phyloP scores from a whole-genome alignment of 2,113 vertebrate genomes.

The Mugil cephalus region DNA sequence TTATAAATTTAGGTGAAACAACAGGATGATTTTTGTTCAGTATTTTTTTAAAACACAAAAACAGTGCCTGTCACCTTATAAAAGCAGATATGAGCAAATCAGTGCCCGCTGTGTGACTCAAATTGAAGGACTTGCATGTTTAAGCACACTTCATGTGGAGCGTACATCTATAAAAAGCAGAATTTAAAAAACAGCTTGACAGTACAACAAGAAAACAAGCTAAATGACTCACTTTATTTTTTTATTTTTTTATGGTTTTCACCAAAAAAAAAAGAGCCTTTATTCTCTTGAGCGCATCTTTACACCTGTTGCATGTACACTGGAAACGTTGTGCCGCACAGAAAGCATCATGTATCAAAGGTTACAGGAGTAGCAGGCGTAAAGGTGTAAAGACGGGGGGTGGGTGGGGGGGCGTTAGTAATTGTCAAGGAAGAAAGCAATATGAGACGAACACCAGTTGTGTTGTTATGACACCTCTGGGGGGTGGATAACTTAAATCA shows the following conservation, averaged over 20 bases:
- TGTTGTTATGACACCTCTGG: slow-evolving; percentile 68
- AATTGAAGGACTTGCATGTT: neutral
- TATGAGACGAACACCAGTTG: slow-evolving; percentile 65
- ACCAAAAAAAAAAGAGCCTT: neutral
- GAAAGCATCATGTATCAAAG: slow-evolving; percentile 26
- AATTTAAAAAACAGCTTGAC: neutral
- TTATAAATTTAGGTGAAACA: neutral
- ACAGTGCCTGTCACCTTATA: neutral
- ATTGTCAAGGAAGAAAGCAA: slow-evolving; percentile 70
- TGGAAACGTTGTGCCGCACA: slow-evolving; percentile 2
- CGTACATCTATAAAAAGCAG: neutral
- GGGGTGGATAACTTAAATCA: slow-evolving; percentile 76
- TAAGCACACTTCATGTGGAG: neutral
- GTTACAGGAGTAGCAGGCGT: neutral
- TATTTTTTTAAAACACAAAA: no score
- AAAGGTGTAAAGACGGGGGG: slow-evolving; percentile 54
- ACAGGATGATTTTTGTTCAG: neutral
- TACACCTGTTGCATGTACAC: slow-evolving; percentile 57
- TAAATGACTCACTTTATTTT: neutral
- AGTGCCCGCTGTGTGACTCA: neutral
- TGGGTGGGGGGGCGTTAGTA: slow-evolving; percentile 46
- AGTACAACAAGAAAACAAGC: neutral
- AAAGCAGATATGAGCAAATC: neutral
- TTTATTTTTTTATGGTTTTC: neutral
- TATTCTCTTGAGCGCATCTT: slow-evolving; percentile 3